phyloP scores from a whole-genome alignment of 2,797 vertebrate genomes.

The Enteromius viviparus region DNA sequence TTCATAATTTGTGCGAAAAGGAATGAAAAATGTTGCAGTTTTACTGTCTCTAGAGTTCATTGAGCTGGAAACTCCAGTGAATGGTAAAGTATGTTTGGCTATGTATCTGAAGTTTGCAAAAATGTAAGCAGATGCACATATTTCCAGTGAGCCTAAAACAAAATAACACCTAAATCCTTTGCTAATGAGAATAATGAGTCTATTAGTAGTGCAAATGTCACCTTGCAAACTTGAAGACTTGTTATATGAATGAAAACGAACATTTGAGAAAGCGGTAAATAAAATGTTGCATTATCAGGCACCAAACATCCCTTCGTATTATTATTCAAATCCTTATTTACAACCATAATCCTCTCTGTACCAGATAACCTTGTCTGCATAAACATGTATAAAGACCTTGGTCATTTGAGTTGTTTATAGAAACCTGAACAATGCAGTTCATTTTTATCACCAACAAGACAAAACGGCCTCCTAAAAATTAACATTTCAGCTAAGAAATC shows the following conservation, averaged over 20 bases:
- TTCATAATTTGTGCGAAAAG: background rate
- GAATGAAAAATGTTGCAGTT: background rate
- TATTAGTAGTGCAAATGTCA: slow-evolving; percentile 54
- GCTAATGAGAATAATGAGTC: slow-evolving; percentile 40
- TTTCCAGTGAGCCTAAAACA: background rate
- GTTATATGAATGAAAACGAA: background rate
- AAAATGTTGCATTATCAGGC: slow-evolving; percentile 22
- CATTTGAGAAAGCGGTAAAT: background rate
- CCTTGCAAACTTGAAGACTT: slow-evolving; percentile 43
- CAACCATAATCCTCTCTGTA: slow-evolving; percentile 31
- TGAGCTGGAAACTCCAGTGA: background rate
- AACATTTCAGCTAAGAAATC: slow-evolving; percentile 25
- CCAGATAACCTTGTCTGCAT: slow-evolving; percentile 22
- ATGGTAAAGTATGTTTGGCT: background rate
- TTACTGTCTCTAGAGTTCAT: background rate
- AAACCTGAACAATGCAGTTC: slow-evolving; percentile 37
- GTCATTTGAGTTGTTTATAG: slow-evolving; percentile 33
- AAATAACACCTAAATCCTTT: slow-evolving; percentile 23
- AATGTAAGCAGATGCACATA: background rate
- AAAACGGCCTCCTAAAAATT: background rate
- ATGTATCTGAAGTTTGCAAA: background rate
- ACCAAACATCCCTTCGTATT: slow-evolving; percentile 16
- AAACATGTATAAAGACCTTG: background rate
- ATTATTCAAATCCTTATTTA: slow-evolving; percentile 40
- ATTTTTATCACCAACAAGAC: slow-evolving; percentile 25